Conservation (phyloP, 1,140 invertebrate genomes). For the Drosophila dunni region DNA sequence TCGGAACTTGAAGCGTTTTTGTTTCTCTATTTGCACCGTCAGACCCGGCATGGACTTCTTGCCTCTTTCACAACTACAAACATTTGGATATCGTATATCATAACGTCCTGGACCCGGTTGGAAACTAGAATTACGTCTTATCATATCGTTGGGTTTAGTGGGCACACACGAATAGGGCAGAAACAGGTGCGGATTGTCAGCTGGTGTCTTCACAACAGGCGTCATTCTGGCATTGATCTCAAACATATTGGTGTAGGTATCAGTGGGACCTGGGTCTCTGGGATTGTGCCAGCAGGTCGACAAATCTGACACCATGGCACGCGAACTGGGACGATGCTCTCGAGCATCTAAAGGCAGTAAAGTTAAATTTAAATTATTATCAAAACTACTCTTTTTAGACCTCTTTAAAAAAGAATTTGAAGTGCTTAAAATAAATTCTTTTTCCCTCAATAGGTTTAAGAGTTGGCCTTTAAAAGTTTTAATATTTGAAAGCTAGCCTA, state of each 20-base stretch:
- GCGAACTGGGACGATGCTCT: constrained; percentile 48
- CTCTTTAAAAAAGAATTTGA: background rate
- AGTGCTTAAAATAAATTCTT: background rate
- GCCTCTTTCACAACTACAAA: constrained; percentile 57
- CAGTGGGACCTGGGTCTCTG: constrained; percentile 57
- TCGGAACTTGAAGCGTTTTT: constrained; percentile 73
- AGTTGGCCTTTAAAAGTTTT: too few species aligned
- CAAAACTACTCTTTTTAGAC: too few species aligned
- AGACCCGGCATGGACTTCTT: constrained; percentile 47
- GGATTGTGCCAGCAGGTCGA: constrained; percentile 62
- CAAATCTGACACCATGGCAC: constrained; percentile 52
- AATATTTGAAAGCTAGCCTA: too few species aligned
- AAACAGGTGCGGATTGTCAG: constrained; percentile 71
- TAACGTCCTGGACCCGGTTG: constrained; percentile 70
- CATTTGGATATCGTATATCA: constrained; percentile 49
- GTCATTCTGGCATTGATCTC: constrained; percentile 22
- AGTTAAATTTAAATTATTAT: background rate
- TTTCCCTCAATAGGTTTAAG: too few species aligned
- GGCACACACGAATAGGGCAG: constrained; percentile 57
- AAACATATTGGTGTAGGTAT: constrained; percentile 38
- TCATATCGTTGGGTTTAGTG: background rate
- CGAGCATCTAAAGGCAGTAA: constrained; percentile 63
- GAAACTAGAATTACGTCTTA: constrained; percentile 60
- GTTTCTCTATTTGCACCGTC: constrained; percentile 54
- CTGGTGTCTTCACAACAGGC: constrained; percentile 6